Evolutionary conservation across 2,797 vertebrate species (phyloP).

Genomic region (Xenops minutus): DNA sequence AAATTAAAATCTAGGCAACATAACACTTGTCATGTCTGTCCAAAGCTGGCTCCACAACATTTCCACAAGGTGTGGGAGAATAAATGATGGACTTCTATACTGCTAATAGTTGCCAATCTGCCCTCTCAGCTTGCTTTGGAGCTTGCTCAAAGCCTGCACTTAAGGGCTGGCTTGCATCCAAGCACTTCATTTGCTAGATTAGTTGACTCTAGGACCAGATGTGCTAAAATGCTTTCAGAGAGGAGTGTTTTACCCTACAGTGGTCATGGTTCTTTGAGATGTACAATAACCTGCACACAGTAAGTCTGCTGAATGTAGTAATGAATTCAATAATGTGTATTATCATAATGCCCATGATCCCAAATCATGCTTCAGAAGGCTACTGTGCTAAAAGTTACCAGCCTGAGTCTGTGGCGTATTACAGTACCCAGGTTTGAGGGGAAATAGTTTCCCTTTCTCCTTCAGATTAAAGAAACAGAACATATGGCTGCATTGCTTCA

Average conservation of each 20-base stretch:
- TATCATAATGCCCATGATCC: slow-evolving; percentile 5
- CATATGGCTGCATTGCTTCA: slow-evolving; percentile 48
- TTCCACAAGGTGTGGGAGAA: neutral
- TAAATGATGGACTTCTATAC: neutral
- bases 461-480: slow-evolving; percentile 48
- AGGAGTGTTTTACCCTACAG: neutral
- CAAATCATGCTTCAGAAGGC: neutral
- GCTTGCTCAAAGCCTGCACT: slow-evolving; percentile 21
- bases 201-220: slow-evolving; percentile 53
- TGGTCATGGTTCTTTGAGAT: slow-evolving; percentile 33
- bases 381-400: slow-evolving; percentile 39
- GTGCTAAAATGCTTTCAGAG: slow-evolving; percentile 52
- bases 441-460: slow-evolving; percentile 28
- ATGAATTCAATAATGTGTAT: slow-evolving; percentile 38
- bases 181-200: slow-evolving; percentile 26
- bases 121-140: neutral
- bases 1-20: neutral
- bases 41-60: neutral
- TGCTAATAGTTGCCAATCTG: neutral
- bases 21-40: neutral
- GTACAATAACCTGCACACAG: neutral
- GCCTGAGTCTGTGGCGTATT: neutral
- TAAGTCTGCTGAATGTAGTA: neutral
- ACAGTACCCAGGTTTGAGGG: slow-evolving; percentile 3
- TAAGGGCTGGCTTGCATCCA: slow-evolving; percentile 40